Percentiles rank a stretch among this genome's conserved stretches.
Conservation (phyloP, 2,888 invertebrate genomes). For the Cheiracanthium punctorium region DNA sequence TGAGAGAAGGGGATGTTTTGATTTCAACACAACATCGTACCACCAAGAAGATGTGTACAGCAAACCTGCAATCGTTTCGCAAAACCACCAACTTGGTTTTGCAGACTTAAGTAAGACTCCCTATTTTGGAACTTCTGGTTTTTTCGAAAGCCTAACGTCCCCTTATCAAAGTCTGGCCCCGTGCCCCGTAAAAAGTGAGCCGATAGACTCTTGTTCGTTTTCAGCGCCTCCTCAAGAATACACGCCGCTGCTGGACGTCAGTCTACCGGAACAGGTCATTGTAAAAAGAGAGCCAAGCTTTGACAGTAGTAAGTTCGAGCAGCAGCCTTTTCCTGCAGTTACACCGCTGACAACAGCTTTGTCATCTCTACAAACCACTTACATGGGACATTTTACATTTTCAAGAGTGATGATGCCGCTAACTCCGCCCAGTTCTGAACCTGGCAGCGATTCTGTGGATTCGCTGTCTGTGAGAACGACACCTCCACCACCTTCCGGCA, state of each 20-base stretch:
- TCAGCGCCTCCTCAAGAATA: slow-evolving; percentile 28
- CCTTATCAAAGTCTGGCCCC: slow-evolving; percentile 48
- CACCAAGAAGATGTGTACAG: background rate
- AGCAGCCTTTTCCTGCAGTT: background rate
- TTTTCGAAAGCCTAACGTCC: slow-evolving; percentile 50
- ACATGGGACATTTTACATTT: slow-evolving; percentile 39
- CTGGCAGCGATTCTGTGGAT: slow-evolving; percentile 81
- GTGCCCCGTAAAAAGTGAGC: slow-evolving; percentile 37
- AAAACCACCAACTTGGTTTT: background rate
- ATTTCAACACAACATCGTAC: background rate
- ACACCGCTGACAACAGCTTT: background rate
- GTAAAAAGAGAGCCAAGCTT: slow-evolving; percentile 37
- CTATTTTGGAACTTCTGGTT: slow-evolving; percentile 13
- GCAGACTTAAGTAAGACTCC: slow-evolving; percentile 6
- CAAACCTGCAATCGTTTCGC: background rate
- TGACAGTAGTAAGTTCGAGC: background rate
- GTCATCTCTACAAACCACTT: slow-evolving; percentile 25
- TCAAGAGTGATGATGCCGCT: slow-evolving; percentile 45
- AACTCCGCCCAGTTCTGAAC: slow-evolving; percentile 85
- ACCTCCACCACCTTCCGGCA: slow-evolving; percentile 44
- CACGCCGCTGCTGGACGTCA: slow-evolving; percentile 44
- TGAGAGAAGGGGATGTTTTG: no score
- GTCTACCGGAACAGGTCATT: slow-evolving; percentile 48
- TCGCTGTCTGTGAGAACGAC: slow-evolving; percentile 41
- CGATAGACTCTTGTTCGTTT: slow-evolving; percentile 23